Base-by-base conservation (phyloP, 2,797 vertebrate species). In the Danio kyathit region DNA sequence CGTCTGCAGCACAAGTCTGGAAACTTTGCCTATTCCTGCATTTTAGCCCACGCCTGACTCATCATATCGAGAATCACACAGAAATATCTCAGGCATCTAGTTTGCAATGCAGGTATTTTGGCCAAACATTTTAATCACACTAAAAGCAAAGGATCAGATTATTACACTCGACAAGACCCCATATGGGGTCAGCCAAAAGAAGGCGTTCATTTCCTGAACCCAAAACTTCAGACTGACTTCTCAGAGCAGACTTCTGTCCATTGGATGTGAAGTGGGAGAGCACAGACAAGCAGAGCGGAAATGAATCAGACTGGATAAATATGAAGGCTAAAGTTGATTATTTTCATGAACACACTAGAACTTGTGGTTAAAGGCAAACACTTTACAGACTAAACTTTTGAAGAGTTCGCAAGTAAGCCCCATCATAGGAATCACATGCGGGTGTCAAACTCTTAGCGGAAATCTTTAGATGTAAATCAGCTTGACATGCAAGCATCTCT, bases 191-290 rank as follows among this genome's bases (percentile, higher is more conserved):
- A 63, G 21, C 21, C 29, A 29, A 63, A 40, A 51, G 38, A 38
- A 76, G 38, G 12, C 9, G 38, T 76, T 65, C 38, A 76, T 76
- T 76, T 76, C 74, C 74, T 76, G 38, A 52, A 64, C 46, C 59
- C 21, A 51, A 17, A n/a, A 38, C 6, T 38, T 71, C 38, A 71
- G 67, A 71, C 29, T 19, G n/a, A 7, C 48, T 21, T 54, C 70
- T 21, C 13, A 16, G 48, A 76, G 40, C 48, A 14, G 46, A 51
- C 46, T 60, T 14, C 43, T 48, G 12, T n/a, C 43, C 51, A 61
- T 61, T 38, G 61, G 38, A 57, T n/a, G 12, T 76, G 40, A 57
- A 76, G 56, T 51, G 21, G 10, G 46, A 40, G 57, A 49, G 10
- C 46, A 49, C 7, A 61, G 40, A 74, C 21, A 17, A 63, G 14